A percentile compares a stretch with the other conserved stretches of the same genome.
Conservation (phyloP, 2,113 vertebrate species). For the Zosterops japonicus region DNA sequence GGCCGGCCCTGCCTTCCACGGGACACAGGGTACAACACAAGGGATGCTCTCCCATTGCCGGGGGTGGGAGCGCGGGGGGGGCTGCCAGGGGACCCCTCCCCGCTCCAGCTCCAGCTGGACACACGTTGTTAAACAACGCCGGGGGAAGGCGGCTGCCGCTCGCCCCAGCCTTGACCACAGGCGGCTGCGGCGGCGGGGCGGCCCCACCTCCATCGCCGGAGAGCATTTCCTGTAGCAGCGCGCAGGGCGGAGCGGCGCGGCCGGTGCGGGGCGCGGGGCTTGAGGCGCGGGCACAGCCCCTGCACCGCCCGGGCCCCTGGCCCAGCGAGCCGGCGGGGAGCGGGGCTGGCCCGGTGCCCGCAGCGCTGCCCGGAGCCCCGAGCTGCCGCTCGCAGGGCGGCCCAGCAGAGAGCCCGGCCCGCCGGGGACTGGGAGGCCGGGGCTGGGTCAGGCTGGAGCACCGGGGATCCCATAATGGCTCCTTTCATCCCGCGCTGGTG, state of each 20-base stretch:
- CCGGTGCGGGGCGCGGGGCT: not conserved
- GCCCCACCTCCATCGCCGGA: conserved; percentile 65
- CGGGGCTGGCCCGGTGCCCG: not conserved
- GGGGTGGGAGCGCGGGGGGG: not conserved
- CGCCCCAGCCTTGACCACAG: conserved; percentile 36
- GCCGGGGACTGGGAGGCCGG: not conserved
- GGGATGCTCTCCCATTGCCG: rapidly evolving
- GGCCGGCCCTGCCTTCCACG: not conserved
- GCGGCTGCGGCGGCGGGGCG: not conserved
- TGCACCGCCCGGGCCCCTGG: too few species aligned
- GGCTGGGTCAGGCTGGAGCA: conserved; percentile 26
- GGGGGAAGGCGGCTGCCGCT: not conserved
- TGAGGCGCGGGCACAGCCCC: too few species aligned
- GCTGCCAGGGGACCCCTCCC: not conserved
- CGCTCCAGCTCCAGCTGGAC: rapidly evolving
- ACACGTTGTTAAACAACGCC: rapidly evolving
- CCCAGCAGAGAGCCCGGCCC: not conserved
- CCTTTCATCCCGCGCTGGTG: conserved; percentile 5
- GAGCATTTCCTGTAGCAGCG: conserved; percentile 73
- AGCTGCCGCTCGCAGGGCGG: not conserved
- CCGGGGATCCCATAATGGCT: conserved; percentile 29
- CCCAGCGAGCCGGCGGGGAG: too few species aligned
- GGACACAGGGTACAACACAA: rapidly evolving
- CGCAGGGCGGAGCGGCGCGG: conserved; percentile 46
- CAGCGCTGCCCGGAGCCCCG: not conserved